These are phyloP conservation scores for Mormyrus iriodes DNA, from an alignment of 2,113 vertebrate genomes.

Conservation along the genomic window DNA sequence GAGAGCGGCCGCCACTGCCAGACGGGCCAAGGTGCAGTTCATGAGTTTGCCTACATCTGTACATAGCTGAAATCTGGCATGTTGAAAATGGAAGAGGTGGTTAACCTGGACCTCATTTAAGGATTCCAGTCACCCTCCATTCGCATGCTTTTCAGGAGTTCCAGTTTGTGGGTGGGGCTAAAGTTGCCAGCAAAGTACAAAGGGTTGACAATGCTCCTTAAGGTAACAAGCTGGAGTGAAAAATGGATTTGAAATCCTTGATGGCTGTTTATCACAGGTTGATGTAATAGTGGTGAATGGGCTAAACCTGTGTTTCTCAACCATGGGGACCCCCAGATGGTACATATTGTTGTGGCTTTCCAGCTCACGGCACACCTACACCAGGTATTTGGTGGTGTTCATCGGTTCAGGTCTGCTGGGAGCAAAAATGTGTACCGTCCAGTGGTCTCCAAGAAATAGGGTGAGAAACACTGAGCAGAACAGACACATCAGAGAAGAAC, in stretches of 20 bases:
- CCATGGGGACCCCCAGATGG: not conserved
- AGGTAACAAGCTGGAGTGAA: not conserved
- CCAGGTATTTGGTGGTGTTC: not conserved
- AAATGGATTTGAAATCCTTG: not conserved
- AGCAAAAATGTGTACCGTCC: not conserved
- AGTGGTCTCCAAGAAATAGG: not conserved
- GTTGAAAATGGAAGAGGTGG: not conserved
- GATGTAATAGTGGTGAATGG: not conserved
- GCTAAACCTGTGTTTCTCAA: not conserved
- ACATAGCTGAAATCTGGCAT: not conserved
- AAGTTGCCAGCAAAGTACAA: too few species aligned
- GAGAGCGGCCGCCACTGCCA: constrained; percentile 95
- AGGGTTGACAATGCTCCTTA: not conserved
- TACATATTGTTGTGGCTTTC: too few species aligned
- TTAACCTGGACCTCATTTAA: not conserved
- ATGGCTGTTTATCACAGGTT: not conserved
- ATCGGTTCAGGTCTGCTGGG: not conserved
- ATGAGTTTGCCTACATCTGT: not conserved
- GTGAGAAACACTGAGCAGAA: not conserved
- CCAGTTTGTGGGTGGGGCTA: too few species aligned
- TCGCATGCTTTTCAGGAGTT: too few species aligned
- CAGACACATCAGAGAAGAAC: not conserved
- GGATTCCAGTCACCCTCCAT: not conserved
- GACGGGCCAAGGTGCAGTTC: constrained; percentile 84
- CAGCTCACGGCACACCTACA: not conserved